Base-by-base conservation (phyloP, 2,888 invertebrate species). In the Stramonita haemastoma region DNA sequence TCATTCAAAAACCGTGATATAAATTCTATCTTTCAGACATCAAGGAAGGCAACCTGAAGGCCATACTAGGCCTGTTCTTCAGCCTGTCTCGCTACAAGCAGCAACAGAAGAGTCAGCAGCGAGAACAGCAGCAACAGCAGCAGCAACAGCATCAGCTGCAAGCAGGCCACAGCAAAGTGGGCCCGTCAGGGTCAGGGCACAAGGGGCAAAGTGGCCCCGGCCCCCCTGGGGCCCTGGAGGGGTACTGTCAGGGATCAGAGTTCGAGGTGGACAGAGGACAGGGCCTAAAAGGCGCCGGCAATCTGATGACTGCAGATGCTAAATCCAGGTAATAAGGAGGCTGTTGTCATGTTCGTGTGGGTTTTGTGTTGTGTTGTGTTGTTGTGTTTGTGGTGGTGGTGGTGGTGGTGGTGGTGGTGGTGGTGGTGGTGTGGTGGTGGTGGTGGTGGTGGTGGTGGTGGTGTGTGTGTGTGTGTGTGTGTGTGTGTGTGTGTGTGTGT, bases 71-170 rank as follows among this genome's bases (percentile, higher is more conserved):
- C 73, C 97, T 99, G 90, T 98, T 99, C 97, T 99, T 99, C 96
- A 98, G 98, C 91, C 97, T 99, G 89, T 99, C 99, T 88, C 97
- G 99, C 91, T 98, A 98, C 96, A 99, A 99, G 95, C 99, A 99
- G 96, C 96, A 96, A 91, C 97, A 98, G 90, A 99, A 98, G 96
- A 90, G 93, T 19, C 93, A 93, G 46, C 93, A 86, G 86, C 86
- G 86, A 13, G 86, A 86, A 66, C 86, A 86, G 86, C 77, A 79
- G 6, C 77, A 79, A 17, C 77, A 79, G 77, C 73, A 73, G 73
- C 73, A 73, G 29, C 73, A 73, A n/a, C 73, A 73, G 73, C 19
- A 36, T 46, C 84, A 29, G 29, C 36, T 92, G 81, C 73, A 89
- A 70, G 2, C 81, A 34, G 70, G 86, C 8, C 13, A 46, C 29